phyloP scores from a whole-genome alignment of 2,113 vertebrate species.

The Entomyzon cyanotis region DNA sequence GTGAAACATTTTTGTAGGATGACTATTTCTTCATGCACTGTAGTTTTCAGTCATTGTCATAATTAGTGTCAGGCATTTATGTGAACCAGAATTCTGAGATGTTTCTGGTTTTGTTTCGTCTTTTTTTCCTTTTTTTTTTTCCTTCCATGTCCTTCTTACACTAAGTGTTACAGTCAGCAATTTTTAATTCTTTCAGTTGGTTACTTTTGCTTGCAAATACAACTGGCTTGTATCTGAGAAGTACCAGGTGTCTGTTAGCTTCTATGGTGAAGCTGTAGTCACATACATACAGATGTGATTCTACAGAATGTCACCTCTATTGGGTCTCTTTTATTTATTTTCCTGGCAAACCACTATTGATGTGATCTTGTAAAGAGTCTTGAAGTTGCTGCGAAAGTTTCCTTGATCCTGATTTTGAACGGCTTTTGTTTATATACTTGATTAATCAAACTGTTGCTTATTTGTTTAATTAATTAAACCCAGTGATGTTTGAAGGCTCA shows the following conservation, averaged over 20 bases:
- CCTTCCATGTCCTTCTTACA: not conserved
- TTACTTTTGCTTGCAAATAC: not conserved
- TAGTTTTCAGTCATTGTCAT: not conserved
- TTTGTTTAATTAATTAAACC: conserved; percentile 49
- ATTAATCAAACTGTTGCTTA: conserved; percentile 18
- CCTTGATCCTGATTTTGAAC: not conserved
- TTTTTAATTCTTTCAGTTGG: not conserved
- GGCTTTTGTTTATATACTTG: not conserved
- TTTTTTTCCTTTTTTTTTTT: rapidly evolving
- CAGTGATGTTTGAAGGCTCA: conserved; percentile 4
- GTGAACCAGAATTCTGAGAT: not conserved
- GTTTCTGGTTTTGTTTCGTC: not conserved
- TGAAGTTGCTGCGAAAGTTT: not conserved
- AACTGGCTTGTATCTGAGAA: not conserved
- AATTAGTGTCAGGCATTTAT: not conserved
- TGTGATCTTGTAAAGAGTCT: not conserved
- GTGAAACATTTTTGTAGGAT: not conserved
- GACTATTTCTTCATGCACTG: not conserved
- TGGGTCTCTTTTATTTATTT: not conserved
- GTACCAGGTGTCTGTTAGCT: not conserved
- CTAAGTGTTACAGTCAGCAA: not conserved
- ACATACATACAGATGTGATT: rapidly evolving
- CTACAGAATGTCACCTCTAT: not conserved
- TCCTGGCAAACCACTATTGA: not conserved
- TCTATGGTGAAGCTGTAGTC: not conserved